A percentile compares a stretch with the other conserved stretches of the same genome.
Conservation (phyloP, 2,888 invertebrate species). For the Melanostoma scalare region DNA sequence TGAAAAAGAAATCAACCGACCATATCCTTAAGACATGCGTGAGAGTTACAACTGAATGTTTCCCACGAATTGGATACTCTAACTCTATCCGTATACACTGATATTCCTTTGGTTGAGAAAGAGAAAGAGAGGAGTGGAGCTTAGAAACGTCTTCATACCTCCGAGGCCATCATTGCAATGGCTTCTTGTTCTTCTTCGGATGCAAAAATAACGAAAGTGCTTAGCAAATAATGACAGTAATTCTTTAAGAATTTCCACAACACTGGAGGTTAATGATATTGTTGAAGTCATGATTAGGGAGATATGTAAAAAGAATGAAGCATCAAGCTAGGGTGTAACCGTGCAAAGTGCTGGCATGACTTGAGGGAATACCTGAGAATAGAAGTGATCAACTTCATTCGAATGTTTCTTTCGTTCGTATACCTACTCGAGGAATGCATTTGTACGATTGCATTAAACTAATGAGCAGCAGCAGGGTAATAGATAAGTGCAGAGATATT, state of each 20-base stretch:
- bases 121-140: not conserved
- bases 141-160: constrained; percentile 12
- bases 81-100: not conserved
- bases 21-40: constrained; percentile 80
- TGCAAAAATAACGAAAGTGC: constrained; percentile 56
- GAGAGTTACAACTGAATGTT: constrained; percentile 75
- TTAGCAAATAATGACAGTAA: constrained; percentile 45
- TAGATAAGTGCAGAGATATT: too few relatives aligned
- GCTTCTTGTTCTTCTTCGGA: constrained; percentile 45
- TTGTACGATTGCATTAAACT: constrained; percentile 20
- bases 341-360: constrained; percentile 20
- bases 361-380: constrained; percentile 20
- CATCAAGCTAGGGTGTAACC: constrained; percentile 20
- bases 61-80: constrained; percentile 40
- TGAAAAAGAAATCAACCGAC: constrained; percentile 70
- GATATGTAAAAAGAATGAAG: constrained; percentile 30
- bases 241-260: constrained; percentile 57
- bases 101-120: not conserved
- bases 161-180: constrained; percentile 21
- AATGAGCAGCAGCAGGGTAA: not conserved
- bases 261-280: constrained; percentile 49
- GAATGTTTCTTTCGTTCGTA: too few relatives aligned
- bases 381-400: constrained; percentile 34
- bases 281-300: constrained; percentile 59
- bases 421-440: constrained; percentile 32